Conservation (phyloP, 2,113 vertebrate genomes). For the Istiophorus platypterus region DNA sequence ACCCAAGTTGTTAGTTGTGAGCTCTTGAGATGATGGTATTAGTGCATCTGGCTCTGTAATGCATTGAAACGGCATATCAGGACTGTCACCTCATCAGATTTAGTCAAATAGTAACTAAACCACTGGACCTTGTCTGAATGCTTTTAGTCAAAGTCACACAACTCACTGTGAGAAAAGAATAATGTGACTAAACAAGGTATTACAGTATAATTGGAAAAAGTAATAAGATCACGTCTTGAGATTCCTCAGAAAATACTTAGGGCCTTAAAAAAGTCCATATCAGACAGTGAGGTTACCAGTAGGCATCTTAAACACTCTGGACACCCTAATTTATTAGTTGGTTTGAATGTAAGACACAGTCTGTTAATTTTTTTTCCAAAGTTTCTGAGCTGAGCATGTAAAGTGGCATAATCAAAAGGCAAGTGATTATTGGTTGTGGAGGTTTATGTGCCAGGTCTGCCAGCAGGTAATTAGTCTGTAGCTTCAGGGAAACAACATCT, state of each 20-base stretch:
- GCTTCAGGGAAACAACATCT: background rate
- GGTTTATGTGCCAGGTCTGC: constrained; percentile 5
- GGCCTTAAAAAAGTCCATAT: constrained; percentile 1
- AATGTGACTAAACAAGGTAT: constrained; percentile 6
- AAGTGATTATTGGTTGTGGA: background rate
- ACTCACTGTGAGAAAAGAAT: background rate
- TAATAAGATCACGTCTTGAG: background rate
- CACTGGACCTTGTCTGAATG: constrained; percentile 37
- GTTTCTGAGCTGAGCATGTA: background rate
- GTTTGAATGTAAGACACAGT: background rate
- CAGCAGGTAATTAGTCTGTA: background rate
- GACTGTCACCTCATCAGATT: background rate
- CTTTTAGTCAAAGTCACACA: constrained; percentile 26
- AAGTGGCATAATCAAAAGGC: background rate
- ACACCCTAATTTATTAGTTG: background rate
- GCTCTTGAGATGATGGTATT: background rate
- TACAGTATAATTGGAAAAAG: background rate
- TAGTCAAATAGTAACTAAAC: constrained; percentile 54
- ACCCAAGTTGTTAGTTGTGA: too few relatives aligned
- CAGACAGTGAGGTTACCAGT: background rate
- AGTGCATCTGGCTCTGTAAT: background rate
- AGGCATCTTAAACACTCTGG: background rate
- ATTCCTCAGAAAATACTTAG: background rate
- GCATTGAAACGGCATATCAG: background rate
- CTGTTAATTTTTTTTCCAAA: background rate